Conservation (phyloP, 2,888 invertebrate genomes). For the Phasia obesa region DNA sequence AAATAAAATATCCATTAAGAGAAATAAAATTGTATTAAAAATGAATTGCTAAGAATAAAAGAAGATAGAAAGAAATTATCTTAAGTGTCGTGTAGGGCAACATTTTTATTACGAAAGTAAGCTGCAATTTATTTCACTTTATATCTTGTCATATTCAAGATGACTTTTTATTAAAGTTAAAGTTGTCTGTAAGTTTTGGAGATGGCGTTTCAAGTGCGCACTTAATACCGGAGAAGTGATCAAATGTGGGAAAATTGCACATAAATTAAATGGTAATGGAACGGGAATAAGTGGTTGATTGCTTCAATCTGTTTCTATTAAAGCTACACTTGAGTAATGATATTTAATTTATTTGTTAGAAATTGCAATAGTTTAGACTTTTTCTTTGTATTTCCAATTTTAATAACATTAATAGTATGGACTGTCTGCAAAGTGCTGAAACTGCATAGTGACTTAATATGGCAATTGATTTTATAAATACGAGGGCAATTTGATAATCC, state of each 20-base stretch:
- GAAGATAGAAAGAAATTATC: slow-evolving; percentile 50
- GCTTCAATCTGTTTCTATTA: neutral
- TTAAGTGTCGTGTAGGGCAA: slow-evolving; percentile 69
- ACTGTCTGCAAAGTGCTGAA: no score
- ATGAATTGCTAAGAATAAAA: neutral
- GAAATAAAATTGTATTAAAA: slow-evolving; percentile 33
- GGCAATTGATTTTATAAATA: no score
- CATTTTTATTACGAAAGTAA: slow-evolving; percentile 65
- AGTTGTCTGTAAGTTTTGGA: slow-evolving; percentile 6
- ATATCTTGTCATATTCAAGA: slow-evolving; percentile 58
- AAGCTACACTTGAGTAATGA: neutral
- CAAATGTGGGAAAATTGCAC: slow-evolving; percentile 40
- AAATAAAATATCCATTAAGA: slow-evolving; percentile 49
- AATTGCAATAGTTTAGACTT: no score
- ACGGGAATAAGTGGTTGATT: no score
- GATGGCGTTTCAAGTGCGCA: neutral
- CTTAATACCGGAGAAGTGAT: slow-evolving; percentile 14
- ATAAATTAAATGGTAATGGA: slow-evolving; percentile 18
- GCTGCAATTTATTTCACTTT: slow-evolving; percentile 68
- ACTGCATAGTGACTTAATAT: no score
- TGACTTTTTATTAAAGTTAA: neutral
- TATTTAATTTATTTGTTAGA: neutral
- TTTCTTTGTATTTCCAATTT: no score
- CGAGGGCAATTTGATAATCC: no score
- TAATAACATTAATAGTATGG: no score